These are phyloP conservation scores for Mesocentrotus franciscanus DNA, from an alignment of 53 echinoderm and acorn worm genomes.

Conservation along the genomic window DNA sequence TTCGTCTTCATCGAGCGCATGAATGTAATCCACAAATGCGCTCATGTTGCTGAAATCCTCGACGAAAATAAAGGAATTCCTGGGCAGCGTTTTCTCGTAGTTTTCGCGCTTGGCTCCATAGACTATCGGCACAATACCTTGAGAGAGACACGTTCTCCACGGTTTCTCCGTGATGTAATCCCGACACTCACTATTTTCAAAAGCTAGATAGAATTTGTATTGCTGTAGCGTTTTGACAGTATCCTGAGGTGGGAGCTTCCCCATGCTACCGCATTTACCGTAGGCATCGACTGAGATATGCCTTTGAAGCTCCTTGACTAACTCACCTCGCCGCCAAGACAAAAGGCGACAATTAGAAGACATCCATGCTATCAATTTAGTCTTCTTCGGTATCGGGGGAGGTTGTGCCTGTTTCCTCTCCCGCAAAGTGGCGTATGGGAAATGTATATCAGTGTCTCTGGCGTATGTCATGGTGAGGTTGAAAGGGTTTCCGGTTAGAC, in stretches of 20 bases:
- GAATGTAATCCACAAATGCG: background rate
- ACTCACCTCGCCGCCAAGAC: background rate
- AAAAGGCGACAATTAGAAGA: background rate
- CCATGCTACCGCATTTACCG: background rate
- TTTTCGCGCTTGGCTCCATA: background rate
- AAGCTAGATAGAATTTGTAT: slow-evolving; percentile 2
- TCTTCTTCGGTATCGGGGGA: background rate
- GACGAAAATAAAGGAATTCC: background rate
- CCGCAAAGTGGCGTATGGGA: background rate
- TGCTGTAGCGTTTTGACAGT: background rate
- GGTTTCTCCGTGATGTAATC: slow-evolving; percentile 4
- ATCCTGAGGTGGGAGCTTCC: background rate
- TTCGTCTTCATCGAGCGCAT: background rate
- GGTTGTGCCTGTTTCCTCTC: background rate
- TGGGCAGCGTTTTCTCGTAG: background rate
- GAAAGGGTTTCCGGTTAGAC: background rate
- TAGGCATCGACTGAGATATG: background rate
- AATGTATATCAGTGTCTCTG: background rate
- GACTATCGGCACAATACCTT: background rate
- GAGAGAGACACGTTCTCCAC: background rate
- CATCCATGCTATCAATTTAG: slow-evolving; percentile 5
- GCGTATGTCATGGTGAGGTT: background rate
- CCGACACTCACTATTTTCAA: slow-evolving; percentile 23
- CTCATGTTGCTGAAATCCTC: slow-evolving; percentile 5
- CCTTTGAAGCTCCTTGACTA: background rate